Percentiles rank a stretch among this genome's conserved stretches.
Evolutionary conservation across 1,140 invertebrate genomes (phyloP).

Genomic region (Nasonia vitripennis): DNA sequence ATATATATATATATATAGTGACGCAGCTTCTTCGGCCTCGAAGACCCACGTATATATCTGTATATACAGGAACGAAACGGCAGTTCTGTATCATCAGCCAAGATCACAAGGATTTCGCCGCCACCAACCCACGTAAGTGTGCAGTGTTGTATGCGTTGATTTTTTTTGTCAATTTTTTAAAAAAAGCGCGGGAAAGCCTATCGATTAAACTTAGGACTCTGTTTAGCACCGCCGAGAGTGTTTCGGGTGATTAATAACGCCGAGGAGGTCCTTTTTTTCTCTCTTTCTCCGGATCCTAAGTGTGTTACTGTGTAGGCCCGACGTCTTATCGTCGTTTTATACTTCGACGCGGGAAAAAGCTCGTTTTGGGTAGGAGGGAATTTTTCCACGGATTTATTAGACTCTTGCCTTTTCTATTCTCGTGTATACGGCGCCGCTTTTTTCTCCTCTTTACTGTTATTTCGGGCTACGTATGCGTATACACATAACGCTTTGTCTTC

Average conservation of each 20-base stretch:
- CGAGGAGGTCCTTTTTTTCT: background rate
- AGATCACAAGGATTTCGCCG: conserved; percentile 28
- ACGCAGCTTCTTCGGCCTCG: background rate
- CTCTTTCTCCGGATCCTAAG: background rate
- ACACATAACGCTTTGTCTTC: background rate
- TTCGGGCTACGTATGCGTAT: no score
- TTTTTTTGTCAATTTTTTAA: background rate
- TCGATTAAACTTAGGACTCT: background rate
- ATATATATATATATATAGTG: background rate
- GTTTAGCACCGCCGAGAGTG: background rate
- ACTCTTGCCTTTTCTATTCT: background rate
- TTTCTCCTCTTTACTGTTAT: no score
- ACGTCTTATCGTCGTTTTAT: conserved; percentile 1
- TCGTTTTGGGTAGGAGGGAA: background rate
- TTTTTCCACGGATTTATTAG: background rate
- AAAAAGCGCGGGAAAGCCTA: background rate
- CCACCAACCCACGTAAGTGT: conserved; percentile 16
- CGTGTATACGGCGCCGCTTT: no score
- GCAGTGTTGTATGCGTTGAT: background rate
- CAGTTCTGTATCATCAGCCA: background rate
- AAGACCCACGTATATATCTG: background rate
- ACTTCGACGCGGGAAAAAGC: background rate
- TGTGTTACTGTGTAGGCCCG: background rate
- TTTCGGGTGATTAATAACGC: no score
- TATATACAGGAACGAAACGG: background rate